Evolutionary conservation across 2,113 vertebrate species (phyloP).

Genomic region (Prolemur simus): DNA sequence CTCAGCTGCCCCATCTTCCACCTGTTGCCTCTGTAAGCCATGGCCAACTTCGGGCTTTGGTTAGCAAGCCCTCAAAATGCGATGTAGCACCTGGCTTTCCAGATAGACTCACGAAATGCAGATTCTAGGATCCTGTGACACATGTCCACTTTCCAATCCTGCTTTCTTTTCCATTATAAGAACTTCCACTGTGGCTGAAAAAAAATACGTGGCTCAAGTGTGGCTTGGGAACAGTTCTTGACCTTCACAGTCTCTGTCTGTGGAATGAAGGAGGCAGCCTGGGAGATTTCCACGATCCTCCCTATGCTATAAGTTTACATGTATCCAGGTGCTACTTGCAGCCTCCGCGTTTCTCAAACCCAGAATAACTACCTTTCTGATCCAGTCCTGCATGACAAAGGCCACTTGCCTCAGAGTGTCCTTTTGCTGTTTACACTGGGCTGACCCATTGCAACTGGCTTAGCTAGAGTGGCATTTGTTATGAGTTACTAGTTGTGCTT

Average conservation of each 20-base stretch:
- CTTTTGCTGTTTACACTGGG: neutral
- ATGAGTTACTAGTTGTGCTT: neutral
- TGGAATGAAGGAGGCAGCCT: neutral
- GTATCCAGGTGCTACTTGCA: neutral
- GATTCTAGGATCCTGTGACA: neutral
- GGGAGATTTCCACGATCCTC: neutral
- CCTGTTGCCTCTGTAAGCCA: neutral
- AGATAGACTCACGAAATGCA: neutral
- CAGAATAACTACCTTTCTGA: neutral
- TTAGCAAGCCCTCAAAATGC: neutral
- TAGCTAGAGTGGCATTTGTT: neutral
- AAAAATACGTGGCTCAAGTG: neutral
- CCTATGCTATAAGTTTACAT: neutral
- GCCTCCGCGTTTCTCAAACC: neutral
- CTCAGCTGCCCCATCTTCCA: neutral
- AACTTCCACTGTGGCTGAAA: neutral
- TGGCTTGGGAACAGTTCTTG: neutral
- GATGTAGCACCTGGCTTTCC: neutral
- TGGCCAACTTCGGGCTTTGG: neutral
- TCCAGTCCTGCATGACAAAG: neutral
- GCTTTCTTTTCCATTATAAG: neutral
- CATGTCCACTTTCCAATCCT: neutral
- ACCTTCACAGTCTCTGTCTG: neutral
- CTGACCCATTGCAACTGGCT: neutral
- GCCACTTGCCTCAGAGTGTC: neutral